A percentile compares a stretch with the other conserved stretches of the same genome.
Evolutionary conservation across 2,888 invertebrate species (phyloP).

Genomic region (Acleris literana): DNA sequence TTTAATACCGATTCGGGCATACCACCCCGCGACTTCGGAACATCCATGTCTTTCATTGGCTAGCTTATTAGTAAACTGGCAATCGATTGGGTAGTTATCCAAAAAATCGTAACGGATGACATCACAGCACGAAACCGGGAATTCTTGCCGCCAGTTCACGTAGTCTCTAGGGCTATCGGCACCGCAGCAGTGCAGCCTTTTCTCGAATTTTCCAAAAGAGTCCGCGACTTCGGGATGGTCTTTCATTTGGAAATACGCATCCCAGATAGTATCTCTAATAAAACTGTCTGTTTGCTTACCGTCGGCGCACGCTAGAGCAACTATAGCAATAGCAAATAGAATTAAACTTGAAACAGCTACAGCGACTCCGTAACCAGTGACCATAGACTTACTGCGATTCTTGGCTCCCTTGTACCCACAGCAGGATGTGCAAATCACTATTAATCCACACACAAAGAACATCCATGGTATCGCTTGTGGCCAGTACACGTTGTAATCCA

Average conservation of each 20-base stretch:
- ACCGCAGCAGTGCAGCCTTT: slow-evolving; percentile 72
- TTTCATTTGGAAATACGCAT: slow-evolving; percentile 66
- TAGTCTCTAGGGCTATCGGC: slow-evolving; percentile 72
- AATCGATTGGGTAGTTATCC: slow-evolving; percentile 63
- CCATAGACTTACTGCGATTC: slow-evolving; percentile 57
- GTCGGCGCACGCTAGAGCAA: slow-evolving; percentile 68
- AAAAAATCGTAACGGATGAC: slow-evolving; percentile 69
- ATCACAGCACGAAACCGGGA: slow-evolving; percentile 74
- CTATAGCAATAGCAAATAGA: slow-evolving; percentile 54
- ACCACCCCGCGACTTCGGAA: slow-evolving; percentile 64
- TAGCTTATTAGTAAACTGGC: slow-evolving; percentile 70
- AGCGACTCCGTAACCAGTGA: slow-evolving; percentile 57
- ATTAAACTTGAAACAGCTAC: slow-evolving; percentile 56
- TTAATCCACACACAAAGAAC: slow-evolving; percentile 63
- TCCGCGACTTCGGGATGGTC: slow-evolving; percentile 53
- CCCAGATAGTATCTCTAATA: slow-evolving; percentile 72
- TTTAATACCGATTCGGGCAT: slow-evolving; percentile 64
- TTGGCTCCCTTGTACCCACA: slow-evolving; percentile 67
- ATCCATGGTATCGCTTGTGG: slow-evolving; percentile 76
- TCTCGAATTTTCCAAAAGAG: slow-evolving; percentile 64
- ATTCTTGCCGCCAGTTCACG: slow-evolving; percentile 66
- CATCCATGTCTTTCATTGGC: slow-evolving; percentile 76
- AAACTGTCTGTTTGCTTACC: slow-evolving; percentile 64
- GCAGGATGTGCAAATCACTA: slow-evolving; percentile 60
- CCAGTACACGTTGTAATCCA: slow-evolving; percentile 76